A percentile compares a stretch with the other conserved stretches of the same genome.
These are phyloP conservation scores for Pyralis farinalis DNA, from an alignment of 2,888 invertebrate genomes.

Conservation along the genomic window DNA sequence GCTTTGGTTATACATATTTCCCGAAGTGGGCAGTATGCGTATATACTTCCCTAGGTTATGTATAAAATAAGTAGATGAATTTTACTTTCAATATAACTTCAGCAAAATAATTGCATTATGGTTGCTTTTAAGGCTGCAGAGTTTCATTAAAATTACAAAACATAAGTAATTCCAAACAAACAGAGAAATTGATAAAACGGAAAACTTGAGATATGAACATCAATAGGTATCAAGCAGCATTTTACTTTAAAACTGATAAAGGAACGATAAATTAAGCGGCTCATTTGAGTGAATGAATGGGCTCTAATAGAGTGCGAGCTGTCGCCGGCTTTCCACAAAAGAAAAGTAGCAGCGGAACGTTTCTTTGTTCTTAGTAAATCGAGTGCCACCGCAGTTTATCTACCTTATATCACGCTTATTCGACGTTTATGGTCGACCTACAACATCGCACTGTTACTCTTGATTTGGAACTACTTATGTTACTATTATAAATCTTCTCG, in stretches of 20 bases:
- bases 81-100: too few relatives aligned
- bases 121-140: too few relatives aligned
- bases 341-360: conserved; percentile 62
- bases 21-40: too few relatives aligned
- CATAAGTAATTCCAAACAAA: neutral
- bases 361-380: conserved; percentile 76
- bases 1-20: too few relatives aligned
- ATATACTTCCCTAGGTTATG: too few relatives aligned
- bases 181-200: conserved; percentile 2
- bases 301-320: conserved; percentile 69
- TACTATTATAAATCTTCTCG: conserved; percentile 24
- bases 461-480: conserved; percentile 44
- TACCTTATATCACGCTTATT: conserved; percentile 74
- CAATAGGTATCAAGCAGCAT: conserved; percentile 16
- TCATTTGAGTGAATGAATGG: conserved; percentile 74
- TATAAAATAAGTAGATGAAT: too few relatives aligned
- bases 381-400: conserved; percentile 71
- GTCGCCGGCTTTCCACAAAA: conserved; percentile 64
- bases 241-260: conserved; percentile 49
- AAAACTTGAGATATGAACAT: conserved; percentile 10
- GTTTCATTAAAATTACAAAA: too few relatives aligned
- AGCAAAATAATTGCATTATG: too few relatives aligned
- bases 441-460: conserved; percentile 49
- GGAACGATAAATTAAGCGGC: conserved; percentile 68
- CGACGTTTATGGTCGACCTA: conserved; percentile 69